Conservation (phyloP, 2,888 invertebrate genomes). For the Tiliacea citrago region DNA sequence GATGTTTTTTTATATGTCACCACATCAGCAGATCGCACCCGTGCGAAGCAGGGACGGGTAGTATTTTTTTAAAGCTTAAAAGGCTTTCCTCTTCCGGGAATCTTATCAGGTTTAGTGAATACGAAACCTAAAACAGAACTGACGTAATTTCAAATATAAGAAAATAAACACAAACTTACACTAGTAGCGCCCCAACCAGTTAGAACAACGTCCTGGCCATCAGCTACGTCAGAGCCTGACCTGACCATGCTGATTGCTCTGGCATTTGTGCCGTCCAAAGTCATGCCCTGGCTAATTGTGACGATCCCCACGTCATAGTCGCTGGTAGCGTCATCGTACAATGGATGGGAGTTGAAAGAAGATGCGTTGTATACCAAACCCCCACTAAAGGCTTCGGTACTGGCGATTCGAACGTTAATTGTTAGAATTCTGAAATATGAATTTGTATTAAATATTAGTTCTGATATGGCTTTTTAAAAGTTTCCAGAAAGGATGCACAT, state of each 20-base stretch:
- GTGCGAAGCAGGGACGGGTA: too few relatives aligned
- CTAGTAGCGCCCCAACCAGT: constrained; percentile 85
- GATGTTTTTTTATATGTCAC: too few relatives aligned
- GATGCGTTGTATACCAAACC: constrained; percentile 82
- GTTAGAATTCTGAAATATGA: constrained; percentile 73
- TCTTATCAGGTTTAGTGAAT: not conserved
- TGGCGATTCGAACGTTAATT: constrained; percentile 82
- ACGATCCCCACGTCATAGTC: constrained; percentile 88
- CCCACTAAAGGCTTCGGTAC: constrained; percentile 77
- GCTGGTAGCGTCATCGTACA: constrained; percentile 77
- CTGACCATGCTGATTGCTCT: constrained; percentile 71
- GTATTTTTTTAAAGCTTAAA: not conserved
- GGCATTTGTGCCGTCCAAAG: constrained; percentile 74
- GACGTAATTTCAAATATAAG: not conserved
- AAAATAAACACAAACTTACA: constrained; percentile 69
- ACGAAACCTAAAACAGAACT: not conserved
- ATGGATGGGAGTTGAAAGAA: constrained; percentile 76
- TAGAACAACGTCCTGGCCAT: constrained; percentile 73
- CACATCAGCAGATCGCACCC: too few relatives aligned
- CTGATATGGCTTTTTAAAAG: not conserved
- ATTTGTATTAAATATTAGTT: not conserved
- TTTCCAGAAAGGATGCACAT: not conserved
- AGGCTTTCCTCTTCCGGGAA: not conserved
- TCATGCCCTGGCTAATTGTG: constrained; percentile 75
- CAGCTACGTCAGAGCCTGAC: constrained; percentile 64